Evolutionary conservation across 2,888 invertebrate genomes (phyloP), one percentile per base, ranked within the genome.

Genomic region (Thereva unica): DNA sequence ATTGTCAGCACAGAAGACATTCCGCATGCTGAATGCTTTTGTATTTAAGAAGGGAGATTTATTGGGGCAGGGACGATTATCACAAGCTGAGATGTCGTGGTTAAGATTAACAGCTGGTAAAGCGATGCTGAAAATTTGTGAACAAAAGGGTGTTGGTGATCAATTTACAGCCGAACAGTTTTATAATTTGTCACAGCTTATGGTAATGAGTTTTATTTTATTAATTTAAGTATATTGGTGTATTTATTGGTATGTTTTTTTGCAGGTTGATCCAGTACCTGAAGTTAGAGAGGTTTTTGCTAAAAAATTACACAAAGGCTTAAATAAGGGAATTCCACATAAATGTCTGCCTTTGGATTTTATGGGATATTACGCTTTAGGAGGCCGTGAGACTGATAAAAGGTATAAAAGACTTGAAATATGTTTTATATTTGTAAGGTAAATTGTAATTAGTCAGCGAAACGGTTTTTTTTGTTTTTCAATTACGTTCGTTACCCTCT

Each of bases 41-140:
- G 92, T 98, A 53, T 87, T 92, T 70, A 94, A 96, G 78, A 93
- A 95, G 76, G 97, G 95, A 9, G 94, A 94, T 79, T 83, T 95
- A 66, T 81, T 84, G 1, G 87, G 90, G 79, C 89, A 91, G 79
- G 89, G 89, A 70, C 87, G 88, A 69, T 79, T 89, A 69, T 90
- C 92, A 53, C 87, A 87, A 75, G 90, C 93, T 5, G 97, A 98
- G 82, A 94, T 94, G 89, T 93, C 97, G 2, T 94, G 96, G 87
- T 79, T 98, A 54, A 85, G 97, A 67, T 82, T 97, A 47, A 90
- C 93, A 9, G 97, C 97, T 5, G 97, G 96, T 65, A 93, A 93
- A 78, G 95, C 95, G 55, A 95, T 97, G 92, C 83, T 98, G 61
- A 97, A 97, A 83, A 92, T 98, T 56, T 96, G 95, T 81, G 96